Conservation (phyloP, 2,797 vertebrate genomes). For the Rhyacichthys aspro region DNA sequence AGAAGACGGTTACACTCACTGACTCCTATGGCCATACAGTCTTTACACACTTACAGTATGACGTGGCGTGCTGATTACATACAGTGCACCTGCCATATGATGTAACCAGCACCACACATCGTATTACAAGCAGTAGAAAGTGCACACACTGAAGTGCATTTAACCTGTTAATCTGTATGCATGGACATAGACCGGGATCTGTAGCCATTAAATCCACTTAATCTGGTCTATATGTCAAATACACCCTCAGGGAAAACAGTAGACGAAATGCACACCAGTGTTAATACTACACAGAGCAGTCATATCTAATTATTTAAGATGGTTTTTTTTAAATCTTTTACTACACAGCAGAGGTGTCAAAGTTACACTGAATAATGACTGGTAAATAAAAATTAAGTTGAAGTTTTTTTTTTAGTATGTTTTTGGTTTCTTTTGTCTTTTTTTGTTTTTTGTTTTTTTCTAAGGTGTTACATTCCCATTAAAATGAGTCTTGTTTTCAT, state of each 20-base stretch:
- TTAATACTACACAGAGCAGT: not conserved
- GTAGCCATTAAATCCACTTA: slow-evolving; percentile 15
- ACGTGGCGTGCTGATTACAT: slow-evolving; percentile 66
- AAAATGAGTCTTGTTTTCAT: too few relatives aligned
- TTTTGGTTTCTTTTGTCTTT: too few relatives aligned
- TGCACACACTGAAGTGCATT: slow-evolving; percentile 29
- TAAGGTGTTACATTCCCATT: too few relatives aligned
- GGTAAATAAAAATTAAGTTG: too few relatives aligned
- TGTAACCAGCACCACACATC: slow-evolving; percentile 73
- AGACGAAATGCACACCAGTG: not conserved
- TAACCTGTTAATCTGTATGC: slow-evolving; percentile 25
- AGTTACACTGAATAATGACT: too few relatives aligned
- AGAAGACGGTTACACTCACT: slow-evolving; percentile 49
- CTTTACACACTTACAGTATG: slow-evolving; percentile 57
- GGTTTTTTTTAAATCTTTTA: too few relatives aligned
- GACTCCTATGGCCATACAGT: slow-evolving; percentile 16
- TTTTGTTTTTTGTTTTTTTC: not conserved
- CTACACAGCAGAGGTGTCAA: too few relatives aligned
- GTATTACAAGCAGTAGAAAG: slow-evolving; percentile 72
- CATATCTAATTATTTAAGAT: too few relatives aligned
- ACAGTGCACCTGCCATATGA: slow-evolving; percentile 70
- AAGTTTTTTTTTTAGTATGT: too few relatives aligned
- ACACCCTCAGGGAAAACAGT: not conserved
- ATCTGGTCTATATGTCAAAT: slow-evolving; percentile 11
- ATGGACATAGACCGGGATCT: not conserved